These are phyloP conservation scores for Poliocrania exsul DNA, from an alignment of 2,797 vertebrate species.

Conservation along the genomic window DNA sequence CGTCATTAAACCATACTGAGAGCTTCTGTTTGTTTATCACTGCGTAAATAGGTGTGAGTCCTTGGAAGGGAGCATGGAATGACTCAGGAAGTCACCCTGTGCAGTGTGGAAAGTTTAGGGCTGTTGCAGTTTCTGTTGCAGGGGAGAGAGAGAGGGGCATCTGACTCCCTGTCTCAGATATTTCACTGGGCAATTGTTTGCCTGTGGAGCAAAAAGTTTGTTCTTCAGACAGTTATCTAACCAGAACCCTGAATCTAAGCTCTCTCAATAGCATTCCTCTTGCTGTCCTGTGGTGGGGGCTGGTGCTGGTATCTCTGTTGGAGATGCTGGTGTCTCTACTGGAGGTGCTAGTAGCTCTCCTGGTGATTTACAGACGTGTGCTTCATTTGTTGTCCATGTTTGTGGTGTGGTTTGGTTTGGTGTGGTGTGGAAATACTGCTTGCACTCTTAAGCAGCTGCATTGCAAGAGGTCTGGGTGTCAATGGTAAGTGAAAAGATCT, in stretches of 20 bases:
- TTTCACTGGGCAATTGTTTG: neutral
- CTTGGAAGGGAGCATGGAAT: neutral
- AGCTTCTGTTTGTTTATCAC: constrained; percentile 1
- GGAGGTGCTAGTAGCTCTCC: neutral
- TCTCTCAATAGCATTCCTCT: neutral
- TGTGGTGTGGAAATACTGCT: neutral
- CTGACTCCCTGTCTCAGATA: neutral
- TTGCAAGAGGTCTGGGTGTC: neutral
- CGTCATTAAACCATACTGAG: neutral
- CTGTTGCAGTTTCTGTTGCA: neutral
- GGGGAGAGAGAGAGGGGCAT: neutral
- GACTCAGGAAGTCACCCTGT: neutral
- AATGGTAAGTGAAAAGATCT: neutral
- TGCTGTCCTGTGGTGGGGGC: neutral
- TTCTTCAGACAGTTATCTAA: neutral
- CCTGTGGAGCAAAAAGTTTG: neutral
- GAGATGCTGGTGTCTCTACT: neutral
- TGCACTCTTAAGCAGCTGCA: neutral
- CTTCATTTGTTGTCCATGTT: neutral
- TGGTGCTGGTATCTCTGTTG: neutral
- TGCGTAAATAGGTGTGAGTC: neutral
- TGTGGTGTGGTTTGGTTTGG: rapidly evolving
- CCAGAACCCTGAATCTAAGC: neutral
- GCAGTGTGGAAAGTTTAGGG: neutral
- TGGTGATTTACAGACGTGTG: neutral